Conservation (phyloP, 1,140 invertebrate species). For the Oryzaephilus surinamensis region DNA sequence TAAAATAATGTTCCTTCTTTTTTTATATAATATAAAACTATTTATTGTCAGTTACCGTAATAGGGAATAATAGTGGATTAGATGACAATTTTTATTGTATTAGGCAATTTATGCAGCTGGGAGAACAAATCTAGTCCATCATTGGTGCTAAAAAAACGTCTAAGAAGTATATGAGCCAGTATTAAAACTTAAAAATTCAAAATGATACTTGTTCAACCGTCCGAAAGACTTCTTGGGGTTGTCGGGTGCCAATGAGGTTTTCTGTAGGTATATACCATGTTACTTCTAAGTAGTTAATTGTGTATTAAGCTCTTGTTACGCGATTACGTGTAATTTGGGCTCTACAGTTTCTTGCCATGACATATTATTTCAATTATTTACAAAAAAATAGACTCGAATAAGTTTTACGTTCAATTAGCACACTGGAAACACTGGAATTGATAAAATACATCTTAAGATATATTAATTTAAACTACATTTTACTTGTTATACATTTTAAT, state of each 20-base stretch:
- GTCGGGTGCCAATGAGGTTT: slow-evolving; percentile 25
- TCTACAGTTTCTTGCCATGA: slow-evolving; percentile 26
- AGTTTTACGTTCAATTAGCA: too few relatives aligned
- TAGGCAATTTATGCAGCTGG: slow-evolving; percentile 18
- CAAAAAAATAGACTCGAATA: too few relatives aligned
- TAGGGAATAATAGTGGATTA: slow-evolving; percentile 1
- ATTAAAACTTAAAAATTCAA: slow-evolving; percentile 24
- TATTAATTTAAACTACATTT: too few relatives aligned
- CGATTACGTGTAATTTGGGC: slow-evolving; percentile 8
- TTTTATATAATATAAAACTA: too few relatives aligned
- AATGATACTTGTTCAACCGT: slow-evolving; percentile 31
- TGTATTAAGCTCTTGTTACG: slow-evolving; percentile 6
- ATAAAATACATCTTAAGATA: too few relatives aligned
- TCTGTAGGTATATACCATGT: slow-evolving; percentile 29
- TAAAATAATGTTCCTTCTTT: slow-evolving; percentile 13
- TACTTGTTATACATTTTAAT: too few relatives aligned
- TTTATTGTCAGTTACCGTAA: slow-evolving; percentile 16
- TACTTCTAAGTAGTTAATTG: slow-evolving; percentile 24
- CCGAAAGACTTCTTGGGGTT: slow-evolving; percentile 28
- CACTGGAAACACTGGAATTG: too few relatives aligned
- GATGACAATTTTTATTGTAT: neutral
- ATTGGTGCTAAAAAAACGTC: slow-evolving; percentile 24
- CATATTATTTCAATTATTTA: slow-evolving; percentile 13
- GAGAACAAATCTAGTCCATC: slow-evolving; percentile 32
- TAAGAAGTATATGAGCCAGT: slow-evolving; percentile 33